Conservation (phyloP, 2,888 invertebrate species). For the Zhengitettix transpicula region DNA sequence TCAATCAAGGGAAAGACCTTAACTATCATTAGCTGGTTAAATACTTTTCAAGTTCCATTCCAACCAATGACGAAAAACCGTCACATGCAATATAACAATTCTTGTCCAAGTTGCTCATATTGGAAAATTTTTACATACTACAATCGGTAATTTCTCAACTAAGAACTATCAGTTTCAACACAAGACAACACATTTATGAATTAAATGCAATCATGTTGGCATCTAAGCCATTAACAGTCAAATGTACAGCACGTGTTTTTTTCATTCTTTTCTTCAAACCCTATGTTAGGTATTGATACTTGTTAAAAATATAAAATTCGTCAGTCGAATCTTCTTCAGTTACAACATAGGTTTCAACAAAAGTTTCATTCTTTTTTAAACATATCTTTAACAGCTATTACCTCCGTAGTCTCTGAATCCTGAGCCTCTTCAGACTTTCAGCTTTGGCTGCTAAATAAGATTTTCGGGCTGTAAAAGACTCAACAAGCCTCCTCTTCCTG, state of each 20-base stretch:
- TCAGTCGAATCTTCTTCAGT: background rate
- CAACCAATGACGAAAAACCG: background rate
- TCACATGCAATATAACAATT: too few species aligned
- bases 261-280: background rate
- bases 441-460: constrained; percentile 13
- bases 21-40: too few species aligned
- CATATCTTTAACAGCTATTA: constrained; percentile 8
- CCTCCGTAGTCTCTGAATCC: constrained; percentile 29
- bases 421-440: constrained; percentile 27
- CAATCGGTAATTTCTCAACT: too few species aligned
- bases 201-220: background rate
- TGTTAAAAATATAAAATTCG: too few species aligned
- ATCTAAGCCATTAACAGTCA: background rate
- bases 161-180: background rate
- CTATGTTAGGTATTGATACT: background rate
- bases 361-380: constrained; percentile 2
- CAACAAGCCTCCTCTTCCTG: constrained; percentile 12
- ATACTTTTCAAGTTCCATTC: background rate
- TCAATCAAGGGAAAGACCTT: too few species aligned
- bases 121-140: too few species aligned
- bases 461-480: constrained; percentile 13
- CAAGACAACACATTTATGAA: background rate
- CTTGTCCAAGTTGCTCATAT: too few species aligned
- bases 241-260: background rate
- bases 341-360: background rate